These are phyloP conservation scores for Hymenopus coronatus DNA, from an alignment of 2,888 invertebrate genomes.

Conservation along the genomic window DNA sequence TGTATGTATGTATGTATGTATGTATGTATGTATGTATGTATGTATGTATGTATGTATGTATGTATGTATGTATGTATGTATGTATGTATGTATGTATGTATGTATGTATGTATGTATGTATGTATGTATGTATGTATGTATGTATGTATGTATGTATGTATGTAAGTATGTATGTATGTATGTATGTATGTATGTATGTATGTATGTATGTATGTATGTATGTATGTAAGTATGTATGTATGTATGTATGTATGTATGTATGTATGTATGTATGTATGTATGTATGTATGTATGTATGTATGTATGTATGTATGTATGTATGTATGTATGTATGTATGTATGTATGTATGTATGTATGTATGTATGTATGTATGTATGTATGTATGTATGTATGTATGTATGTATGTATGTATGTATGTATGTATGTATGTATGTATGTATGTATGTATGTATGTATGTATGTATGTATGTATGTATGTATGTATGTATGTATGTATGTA, in stretches of 20 bases:
- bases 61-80: conserved; percentile 8
- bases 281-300: neutral
- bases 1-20: neutral
- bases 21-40: neutral
- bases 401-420: too few species aligned
- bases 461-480: too few species aligned
- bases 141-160: conserved; percentile 9
- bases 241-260: neutral
- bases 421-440: too few species aligned
- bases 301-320: neutral
- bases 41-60: conserved; percentile 8
- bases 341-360: neutral
- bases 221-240: neutral
- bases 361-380: too few species aligned
- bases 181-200: neutral
- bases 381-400: too few species aligned
- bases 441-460: too few species aligned
- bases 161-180: neutral
- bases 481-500: too few species aligned
- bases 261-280: too few species aligned
- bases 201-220: neutral
- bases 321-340: neutral
- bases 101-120: conserved; percentile 11
- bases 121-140: conserved; percentile 11
- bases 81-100: conserved; percentile 7